phyloP scores from a whole-genome alignment of 2,888 invertebrate genomes.

The Megalurothrips usitatus region DNA sequence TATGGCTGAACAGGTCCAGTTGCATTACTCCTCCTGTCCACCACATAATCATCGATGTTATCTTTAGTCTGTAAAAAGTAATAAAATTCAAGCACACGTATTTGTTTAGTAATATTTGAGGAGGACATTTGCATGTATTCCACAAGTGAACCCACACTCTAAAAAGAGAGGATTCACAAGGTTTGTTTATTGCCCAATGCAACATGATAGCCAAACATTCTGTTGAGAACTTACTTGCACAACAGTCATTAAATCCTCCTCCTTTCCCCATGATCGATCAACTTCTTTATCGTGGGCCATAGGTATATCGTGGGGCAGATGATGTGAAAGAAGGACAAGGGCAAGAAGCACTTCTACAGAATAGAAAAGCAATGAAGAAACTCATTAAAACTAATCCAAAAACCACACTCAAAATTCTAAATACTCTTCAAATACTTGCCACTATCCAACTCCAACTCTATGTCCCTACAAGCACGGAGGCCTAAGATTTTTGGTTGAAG shows the following conservation, averaged over 20 bases:
- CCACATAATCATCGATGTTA: no score
- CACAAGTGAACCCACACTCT: no score
- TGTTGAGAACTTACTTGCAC: neutral
- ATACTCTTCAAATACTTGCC: neutral
- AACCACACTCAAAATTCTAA: neutral
- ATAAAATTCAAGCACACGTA: neutral
- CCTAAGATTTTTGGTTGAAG: neutral
- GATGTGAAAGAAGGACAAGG: neutral
- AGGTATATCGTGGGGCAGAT: neutral
- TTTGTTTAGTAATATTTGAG: neutral
- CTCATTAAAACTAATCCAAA: neutral
- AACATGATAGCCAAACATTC: no score
- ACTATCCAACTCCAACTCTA: neutral
- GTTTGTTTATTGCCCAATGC: no score
- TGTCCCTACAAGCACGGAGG: neutral
- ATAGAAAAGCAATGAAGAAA: neutral
- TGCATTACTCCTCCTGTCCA: neutral
- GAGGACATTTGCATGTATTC: neutral
- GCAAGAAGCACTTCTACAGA: neutral
- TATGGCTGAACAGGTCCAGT: neutral
- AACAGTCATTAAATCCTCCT: neutral
- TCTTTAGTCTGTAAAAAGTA: neutral
- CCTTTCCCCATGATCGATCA: neutral
- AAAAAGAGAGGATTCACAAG: no score
- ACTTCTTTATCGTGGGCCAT: neutral